Base-by-base conservation (phyloP, 1,140 invertebrate genomes). In the Drosophila dunni region DNA sequence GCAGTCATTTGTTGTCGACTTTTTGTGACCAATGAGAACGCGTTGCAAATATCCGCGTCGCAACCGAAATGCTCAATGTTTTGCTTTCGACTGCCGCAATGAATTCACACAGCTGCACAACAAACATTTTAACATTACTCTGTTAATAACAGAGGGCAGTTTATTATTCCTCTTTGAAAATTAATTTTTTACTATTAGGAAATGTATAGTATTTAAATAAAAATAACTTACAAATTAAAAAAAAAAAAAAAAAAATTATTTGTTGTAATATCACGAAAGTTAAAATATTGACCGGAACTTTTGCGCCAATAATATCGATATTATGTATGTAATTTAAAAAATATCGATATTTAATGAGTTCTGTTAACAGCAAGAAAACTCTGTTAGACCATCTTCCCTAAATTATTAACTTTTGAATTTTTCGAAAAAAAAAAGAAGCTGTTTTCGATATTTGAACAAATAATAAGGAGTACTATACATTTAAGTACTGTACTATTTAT, bases 41-140 rank as follows among this genome's bases (percentile, higher is more conserved):
- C 48, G 17, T 54, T 11, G 6, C 20, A 4, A 44, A 2, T 29
- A 7, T 20, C 40, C 64, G 56, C 48, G 48, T 7, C 40, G 61
- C 56, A 61, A 24, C 70, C 64, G 9, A 11, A 15, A 61, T 17
- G 56, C 33, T 61, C 64, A 45, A 60, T 48, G 64, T 54, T 68
- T 56, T 48, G 38, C 20, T 54, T 60, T 60, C 45, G 64, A 73
- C 70, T 73, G 8, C 24, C 44, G 33, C 42, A 17, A 5, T 40
- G 15, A 40, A 36, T n/a, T 15, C 13, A 29, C 8, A 45, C n/a
- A 9, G 15, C 11, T 10, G 7, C 50, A 38, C 20, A 53, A 42
- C 13, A 64, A 34, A 33, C 17, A 8, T 8, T n/a, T 54, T 64
- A 64, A 54, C 62, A 64, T 17, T 9, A 2, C 2, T 9, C 48